Conservation (phyloP, 2,797 vertebrate genomes). For the Silurus lanzhouensis region DNA sequence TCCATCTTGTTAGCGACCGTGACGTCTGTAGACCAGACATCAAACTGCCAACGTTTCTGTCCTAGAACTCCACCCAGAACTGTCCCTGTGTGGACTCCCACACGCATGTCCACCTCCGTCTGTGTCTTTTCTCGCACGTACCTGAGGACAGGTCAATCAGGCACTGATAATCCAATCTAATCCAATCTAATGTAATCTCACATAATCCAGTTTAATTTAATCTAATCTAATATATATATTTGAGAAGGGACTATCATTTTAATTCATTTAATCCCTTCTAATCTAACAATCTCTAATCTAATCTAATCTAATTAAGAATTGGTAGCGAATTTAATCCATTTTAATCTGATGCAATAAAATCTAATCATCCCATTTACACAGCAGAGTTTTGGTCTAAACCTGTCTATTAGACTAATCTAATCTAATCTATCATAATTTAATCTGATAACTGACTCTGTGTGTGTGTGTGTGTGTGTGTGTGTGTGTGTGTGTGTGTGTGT, state of each 20-base stretch:
- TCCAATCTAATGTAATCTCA: neutral
- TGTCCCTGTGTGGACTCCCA: conserved; percentile 90
- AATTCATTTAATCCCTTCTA: neutral
- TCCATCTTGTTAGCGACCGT: conserved; percentile 98
- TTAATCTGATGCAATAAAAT: neutral
- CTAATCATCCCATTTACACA: neutral
- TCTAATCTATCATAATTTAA: neutral
- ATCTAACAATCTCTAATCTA: neutral
- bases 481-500: conserved; percentile 22
- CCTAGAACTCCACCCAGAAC: conserved; percentile 93
- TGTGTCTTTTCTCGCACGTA: conserved; percentile 92
- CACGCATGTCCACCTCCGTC: conserved; percentile 93
- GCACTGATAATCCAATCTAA: neutral
- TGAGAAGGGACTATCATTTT: no score
- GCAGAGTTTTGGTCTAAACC: no score
- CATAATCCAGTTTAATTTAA: neutral
- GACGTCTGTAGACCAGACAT: conserved; percentile 96
- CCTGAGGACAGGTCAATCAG: conserved; percentile 61
- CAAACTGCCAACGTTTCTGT: conserved; percentile 96
- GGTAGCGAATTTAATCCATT: neutral
- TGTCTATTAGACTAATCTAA: neutral
- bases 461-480: neutral
- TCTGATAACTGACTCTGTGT: neutral
- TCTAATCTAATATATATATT: neutral
- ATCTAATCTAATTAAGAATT: neutral